These are phyloP conservation scores for Lagopus leucura DNA, from an alignment of 2,113 vertebrate species.

Conservation along the genomic window DNA sequence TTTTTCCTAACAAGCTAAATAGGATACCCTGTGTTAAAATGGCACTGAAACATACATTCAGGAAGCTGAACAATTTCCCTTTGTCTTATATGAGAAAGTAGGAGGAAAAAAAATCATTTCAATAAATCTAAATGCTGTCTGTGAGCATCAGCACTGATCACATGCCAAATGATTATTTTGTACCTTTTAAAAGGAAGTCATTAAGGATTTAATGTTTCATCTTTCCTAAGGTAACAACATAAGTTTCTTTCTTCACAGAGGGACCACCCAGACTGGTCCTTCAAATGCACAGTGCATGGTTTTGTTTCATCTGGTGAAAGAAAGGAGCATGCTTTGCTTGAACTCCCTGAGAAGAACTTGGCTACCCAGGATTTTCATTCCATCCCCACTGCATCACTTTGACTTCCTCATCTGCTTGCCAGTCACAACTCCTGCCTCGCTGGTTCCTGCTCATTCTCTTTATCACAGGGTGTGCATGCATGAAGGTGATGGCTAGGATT, in stretches of 20 bases:
- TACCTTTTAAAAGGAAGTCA: not conserved
- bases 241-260: not conserved
- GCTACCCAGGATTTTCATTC: not conserved
- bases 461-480: accelerated
- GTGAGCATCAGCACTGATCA: not conserved
- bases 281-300: accelerated
- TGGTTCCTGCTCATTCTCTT: not conserved
- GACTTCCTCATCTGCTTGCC: not conserved
- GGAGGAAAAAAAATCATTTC: not conserved
- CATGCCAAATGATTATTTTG: not conserved
- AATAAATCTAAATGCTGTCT: not conserved
- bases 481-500: not conserved
- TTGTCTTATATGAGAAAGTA: not conserved
- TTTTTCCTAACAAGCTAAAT: not conserved
- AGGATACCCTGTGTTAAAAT: not conserved
- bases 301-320: not conserved
- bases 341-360: not conserved
- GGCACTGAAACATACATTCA: not conserved
- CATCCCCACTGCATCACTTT: not conserved
- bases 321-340: accelerated
- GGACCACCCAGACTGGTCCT: not conserved
- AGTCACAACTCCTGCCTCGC: not conserved
- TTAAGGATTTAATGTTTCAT: not conserved
- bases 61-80: not conserved
- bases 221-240: not conserved